These are phyloP conservation scores for Drosophila neotestacea DNA, from an alignment of 2,888 invertebrate species.

Conservation along the genomic window DNA sequence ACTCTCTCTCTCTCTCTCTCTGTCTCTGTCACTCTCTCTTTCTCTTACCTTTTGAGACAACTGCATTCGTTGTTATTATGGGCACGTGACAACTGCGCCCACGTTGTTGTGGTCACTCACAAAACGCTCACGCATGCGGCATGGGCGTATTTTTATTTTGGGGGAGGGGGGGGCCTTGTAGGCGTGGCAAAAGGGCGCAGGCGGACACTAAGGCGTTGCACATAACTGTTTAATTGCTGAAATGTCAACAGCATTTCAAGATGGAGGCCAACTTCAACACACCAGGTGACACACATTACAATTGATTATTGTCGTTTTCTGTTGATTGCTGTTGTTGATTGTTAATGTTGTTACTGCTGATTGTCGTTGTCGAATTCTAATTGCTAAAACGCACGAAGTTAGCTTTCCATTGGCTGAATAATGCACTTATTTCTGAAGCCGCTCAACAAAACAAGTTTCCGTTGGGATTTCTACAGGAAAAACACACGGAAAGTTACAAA, in stretches of 20 bases:
- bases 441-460: conserved; percentile 69
- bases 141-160: conserved; percentile 1
- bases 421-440: conserved; percentile 63
- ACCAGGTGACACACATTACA: conserved; percentile 52
- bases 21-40: background rate
- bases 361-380: conserved; percentile 58
- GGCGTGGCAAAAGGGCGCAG: conserved; percentile 28
- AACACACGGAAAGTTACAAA: conserved; percentile 45
- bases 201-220: conserved; percentile 10
- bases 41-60: conserved; percentile 8
- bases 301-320: conserved; percentile 7
- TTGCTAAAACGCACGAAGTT: conserved; percentile 50
- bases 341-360: conserved; percentile 11
- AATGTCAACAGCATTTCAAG: conserved; percentile 42
- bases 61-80: conserved; percentile 68
- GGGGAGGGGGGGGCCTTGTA: conserved; percentile 6
- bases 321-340: conserved; percentile 15
- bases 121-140: conserved; percentile 52
- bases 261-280: conserved; percentile 41
- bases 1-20: background rate
- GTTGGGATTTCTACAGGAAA: conserved; percentile 62
- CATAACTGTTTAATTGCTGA: conserved; percentile 80
- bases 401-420: conserved; percentile 50
- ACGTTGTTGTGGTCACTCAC: conserved; percentile 47
- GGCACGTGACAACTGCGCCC: conserved; percentile 80